phyloP scores from a whole-genome alignment of 2,888 invertebrate genomes.

The Epinotia bilunana region DNA sequence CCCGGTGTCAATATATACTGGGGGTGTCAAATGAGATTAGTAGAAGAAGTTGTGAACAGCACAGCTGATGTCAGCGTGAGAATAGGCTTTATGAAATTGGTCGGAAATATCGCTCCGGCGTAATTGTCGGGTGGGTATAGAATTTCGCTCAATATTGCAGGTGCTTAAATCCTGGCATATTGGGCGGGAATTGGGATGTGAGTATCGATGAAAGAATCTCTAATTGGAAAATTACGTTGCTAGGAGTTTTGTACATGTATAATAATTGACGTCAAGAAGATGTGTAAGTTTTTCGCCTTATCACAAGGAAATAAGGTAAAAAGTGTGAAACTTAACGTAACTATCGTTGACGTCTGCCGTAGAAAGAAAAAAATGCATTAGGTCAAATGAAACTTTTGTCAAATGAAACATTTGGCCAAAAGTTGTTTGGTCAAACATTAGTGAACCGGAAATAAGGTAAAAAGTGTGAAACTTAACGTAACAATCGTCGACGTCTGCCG shows the following conservation, averaged over 20 bases:
- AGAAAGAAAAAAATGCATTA: no score
- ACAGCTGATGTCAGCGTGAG: not conserved
- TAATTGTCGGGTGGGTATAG: slow-evolving; percentile 4
- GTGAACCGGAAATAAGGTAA: no score
- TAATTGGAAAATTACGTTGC: not conserved
- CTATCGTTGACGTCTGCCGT: no score
- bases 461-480: no score
- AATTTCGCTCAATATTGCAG: slow-evolving; percentile 8
- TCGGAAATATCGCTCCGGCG: slow-evolving; percentile 11
- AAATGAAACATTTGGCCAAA: no score
- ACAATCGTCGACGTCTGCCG: no score
- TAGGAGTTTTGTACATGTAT: not conserved
- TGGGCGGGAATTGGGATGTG: not conserved
- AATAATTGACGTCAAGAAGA: no score
- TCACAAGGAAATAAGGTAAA: no score
- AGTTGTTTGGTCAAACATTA: no score
- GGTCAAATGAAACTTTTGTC: no score
- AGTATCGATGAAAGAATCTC: not conserved
- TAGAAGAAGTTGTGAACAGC: not conserved
- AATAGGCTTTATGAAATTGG: slow-evolving; percentile 20
- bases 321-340: no score
- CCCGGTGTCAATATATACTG: not conserved
- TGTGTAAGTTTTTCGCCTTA: no score
- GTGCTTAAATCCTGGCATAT: not conserved
- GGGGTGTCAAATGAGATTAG: not conserved